Evolutionary conservation across 2,888 invertebrate genomes (phyloP).

Genomic region (Drosophila maculinotata): DNA sequence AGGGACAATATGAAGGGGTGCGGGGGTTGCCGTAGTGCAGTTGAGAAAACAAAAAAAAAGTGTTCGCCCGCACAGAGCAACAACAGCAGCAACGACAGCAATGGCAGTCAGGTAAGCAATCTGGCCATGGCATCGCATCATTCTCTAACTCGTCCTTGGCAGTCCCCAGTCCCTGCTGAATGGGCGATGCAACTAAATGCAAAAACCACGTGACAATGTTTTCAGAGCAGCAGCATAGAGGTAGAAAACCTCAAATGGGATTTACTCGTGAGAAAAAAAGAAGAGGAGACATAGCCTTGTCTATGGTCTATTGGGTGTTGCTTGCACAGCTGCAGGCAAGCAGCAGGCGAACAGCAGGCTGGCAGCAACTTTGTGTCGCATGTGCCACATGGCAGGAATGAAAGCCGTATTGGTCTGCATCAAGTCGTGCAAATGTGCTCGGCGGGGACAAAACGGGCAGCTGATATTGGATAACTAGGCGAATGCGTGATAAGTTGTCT

Average conservation of each 20-base stretch:
- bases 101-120: constrained; percentile 53
- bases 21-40: constrained; percentile 28
- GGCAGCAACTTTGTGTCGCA: constrained; percentile 35
- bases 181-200: constrained; percentile 68
- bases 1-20: too few species aligned
- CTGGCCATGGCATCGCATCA: constrained; percentile 43
- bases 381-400: constrained; percentile 43
- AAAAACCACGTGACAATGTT: constrained; percentile 80
- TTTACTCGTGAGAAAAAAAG: constrained; percentile 7
- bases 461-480: constrained; percentile 45
- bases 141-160: constrained; percentile 18
- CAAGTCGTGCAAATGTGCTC: constrained; percentile 37
- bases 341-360: neutral
- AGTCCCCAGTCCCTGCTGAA: constrained; percentile 22
- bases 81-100: constrained; percentile 17
- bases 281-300: constrained; percentile 14
- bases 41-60: constrained; percentile 29
- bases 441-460: constrained; percentile 8
- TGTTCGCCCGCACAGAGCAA: constrained; percentile 17
- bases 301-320: constrained; percentile 28
- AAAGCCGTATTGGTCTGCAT: constrained; percentile 64
- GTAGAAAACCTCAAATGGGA: constrained; percentile 16
- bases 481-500: constrained; percentile 51
- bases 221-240: constrained; percentile 35
- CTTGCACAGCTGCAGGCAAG: constrained; percentile 15